Evolutionary conservation across 2,888 invertebrate genomes (phyloP), one percentile per base, ranked within the genome.

Genomic region (Dryobota labecula): DNA sequence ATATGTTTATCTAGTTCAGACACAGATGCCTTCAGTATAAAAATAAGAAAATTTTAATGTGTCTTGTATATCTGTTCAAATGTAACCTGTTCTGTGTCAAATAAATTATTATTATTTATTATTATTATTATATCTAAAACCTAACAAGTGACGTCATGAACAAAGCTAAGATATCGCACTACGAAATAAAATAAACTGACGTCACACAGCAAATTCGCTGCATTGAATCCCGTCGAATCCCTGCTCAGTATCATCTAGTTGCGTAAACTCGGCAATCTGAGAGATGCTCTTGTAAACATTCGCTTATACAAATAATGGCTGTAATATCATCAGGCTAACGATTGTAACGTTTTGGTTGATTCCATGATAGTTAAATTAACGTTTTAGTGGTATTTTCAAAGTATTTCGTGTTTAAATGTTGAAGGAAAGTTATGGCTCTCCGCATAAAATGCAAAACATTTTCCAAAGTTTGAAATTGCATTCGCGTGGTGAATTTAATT

Each of bases 201-300:
- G 75, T 80, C 70, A 80, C 74, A 65, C 13, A 54, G 36, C 57
- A 33, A 63, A 71, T 78, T 81, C 70, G 58, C 45, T 64, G 65
- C 67, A 71, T 84, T 41, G 73, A 80, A 78, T 82, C 63, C 63
- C 80, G 63, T 45, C 62, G 72, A 76, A 85, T 80, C 79, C 82
- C 82, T 87, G 88, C 78, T 81, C 82, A 84, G 73, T 83, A 86
- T 87, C 85, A 84, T 79, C 73, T 61, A 62, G 76, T 79, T 74
- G 72, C 78, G 86, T 87, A 87, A 87, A 86, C 86, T 82, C 54
- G 18, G 67, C 73, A 77, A 70, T 75, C 70, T 78, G 73, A 72
- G 63, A 82, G 78, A 80, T 82, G 80, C 70, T 86, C 69, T 73
- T 75, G 78, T 86, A 86, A 86, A 86, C 87, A 85, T 84, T 83